phyloP scores from a whole-genome alignment of 1,140 invertebrate species.

The Panonychus citri region DNA sequence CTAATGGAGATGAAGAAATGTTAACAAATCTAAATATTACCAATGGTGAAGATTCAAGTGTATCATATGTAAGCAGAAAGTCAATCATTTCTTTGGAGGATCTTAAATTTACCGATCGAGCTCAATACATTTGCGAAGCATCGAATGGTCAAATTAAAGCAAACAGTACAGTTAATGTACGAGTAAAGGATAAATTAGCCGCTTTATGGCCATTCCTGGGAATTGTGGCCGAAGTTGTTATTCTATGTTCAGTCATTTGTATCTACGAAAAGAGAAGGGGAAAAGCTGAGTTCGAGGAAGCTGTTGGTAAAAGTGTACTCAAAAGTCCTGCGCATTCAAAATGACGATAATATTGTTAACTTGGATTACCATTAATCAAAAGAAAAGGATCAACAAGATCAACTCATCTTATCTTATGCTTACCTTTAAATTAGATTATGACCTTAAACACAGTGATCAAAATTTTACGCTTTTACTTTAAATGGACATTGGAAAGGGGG shows the following conservation, averaged over 20 bases:
- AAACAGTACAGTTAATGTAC: conserved; percentile 30
- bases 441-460: too few species aligned
- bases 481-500: too few species aligned
- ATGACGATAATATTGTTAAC: too few species aligned
- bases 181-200: conserved; percentile 55
- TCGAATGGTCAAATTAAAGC: conserved; percentile 26
- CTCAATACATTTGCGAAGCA: conserved; percentile 37
- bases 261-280: too few species aligned
- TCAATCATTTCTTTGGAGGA: conserved; percentile 32
- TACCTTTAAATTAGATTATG: too few species aligned
- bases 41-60: conserved; percentile 15
- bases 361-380: too few species aligned
- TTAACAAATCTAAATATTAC: conserved; percentile 13
- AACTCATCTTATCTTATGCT: too few species aligned
- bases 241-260: conserved; percentile 59
- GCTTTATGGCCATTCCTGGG: conserved; percentile 79
- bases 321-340: too few species aligned
- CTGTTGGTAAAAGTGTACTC: too few species aligned
- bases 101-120: conserved; percentile 36
- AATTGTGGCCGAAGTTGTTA: conserved; percentile 70
- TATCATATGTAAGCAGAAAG: conserved; percentile 19
- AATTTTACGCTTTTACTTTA: too few species aligned
- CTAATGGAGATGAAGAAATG: not conserved
- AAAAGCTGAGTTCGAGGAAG: too few species aligned
- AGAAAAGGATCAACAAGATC: too few species aligned